Percentiles rank a stretch among this genome's conserved stretches.
Conservation (phyloP, 2,888 invertebrate species). For the Odontocerum albicorne region DNA sequence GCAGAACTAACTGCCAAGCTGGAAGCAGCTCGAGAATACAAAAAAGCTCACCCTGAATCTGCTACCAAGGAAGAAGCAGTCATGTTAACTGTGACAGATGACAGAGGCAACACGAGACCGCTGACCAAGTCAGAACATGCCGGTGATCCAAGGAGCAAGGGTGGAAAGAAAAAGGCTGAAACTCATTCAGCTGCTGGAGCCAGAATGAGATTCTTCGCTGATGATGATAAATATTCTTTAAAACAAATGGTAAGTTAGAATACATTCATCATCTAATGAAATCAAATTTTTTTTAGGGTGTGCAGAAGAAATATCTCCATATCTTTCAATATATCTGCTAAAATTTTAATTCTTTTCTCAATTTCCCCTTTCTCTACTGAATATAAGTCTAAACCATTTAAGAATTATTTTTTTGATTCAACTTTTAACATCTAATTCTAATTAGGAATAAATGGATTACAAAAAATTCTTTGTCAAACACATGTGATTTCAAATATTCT, state of each 20-base stretch:
- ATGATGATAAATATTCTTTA: slow-evolving; percentile 86
- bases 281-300: too few species aligned
- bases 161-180: slow-evolving; percentile 60
- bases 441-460: too few species aligned
- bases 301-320: too few species aligned
- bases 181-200: slow-evolving; percentile 72
- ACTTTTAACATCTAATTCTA: too few species aligned
- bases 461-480: too few species aligned
- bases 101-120: slow-evolving; percentile 70
- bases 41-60: slow-evolving; percentile 48
- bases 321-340: too few species aligned
- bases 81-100: slow-evolving; percentile 69
- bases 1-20: slow-evolving; percentile 73
- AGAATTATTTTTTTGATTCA: too few species aligned
- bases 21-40: slow-evolving; percentile 65
- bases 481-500: too few species aligned
- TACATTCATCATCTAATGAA: too few species aligned
- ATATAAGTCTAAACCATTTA: too few species aligned
- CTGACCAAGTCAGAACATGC: slow-evolving; percentile 48
- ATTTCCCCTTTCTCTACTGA: too few species aligned
- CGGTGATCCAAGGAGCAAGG: slow-evolving; percentile 51
- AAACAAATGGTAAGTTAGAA: slow-evolving; percentile 78
- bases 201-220: slow-evolving; percentile 80
- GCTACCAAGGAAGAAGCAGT: slow-evolving; percentile 47
- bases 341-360: too few species aligned